phyloP scores from a whole-genome alignment of 2,113 vertebrate genomes.

The Centrocercus urophasianus region DNA sequence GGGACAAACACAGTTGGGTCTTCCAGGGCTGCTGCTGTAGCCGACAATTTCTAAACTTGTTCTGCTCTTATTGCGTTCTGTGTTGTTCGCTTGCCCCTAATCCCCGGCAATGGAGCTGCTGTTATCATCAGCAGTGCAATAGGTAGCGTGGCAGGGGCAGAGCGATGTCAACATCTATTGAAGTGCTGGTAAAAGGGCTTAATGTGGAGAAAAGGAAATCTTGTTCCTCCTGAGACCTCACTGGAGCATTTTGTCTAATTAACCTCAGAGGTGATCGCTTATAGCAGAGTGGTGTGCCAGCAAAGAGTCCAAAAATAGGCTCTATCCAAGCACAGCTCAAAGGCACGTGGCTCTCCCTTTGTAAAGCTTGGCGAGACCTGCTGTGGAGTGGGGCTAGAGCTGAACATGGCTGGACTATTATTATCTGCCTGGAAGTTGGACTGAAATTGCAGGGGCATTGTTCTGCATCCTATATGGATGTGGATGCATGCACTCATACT shows the following conservation, averaged over 20 bases:
- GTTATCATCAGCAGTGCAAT: fast-evolving
- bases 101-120: background rate
- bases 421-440: background rate
- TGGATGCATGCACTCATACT: fast-evolving
- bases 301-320: background rate
- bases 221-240: background rate
- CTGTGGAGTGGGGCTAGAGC: background rate
- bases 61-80: background rate
- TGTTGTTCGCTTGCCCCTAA: background rate
- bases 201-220: background rate
- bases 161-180: fast-evolving
- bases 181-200: background rate
- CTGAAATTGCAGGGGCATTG: fast-evolving
- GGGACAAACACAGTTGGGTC: background rate
- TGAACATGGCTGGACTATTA: background rate
- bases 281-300: background rate
- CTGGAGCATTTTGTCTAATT: background rate
- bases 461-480: too few species aligned
- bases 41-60: background rate
- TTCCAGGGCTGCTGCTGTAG: background rate
- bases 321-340: fast-evolving
- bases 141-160: background rate
- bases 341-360: background rate
- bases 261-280: background rate
- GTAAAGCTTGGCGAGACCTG: background rate